Evolutionary conservation across 2,888 invertebrate species (phyloP).

Genomic region (Bursaphelenchus okinawaensis): DNA sequence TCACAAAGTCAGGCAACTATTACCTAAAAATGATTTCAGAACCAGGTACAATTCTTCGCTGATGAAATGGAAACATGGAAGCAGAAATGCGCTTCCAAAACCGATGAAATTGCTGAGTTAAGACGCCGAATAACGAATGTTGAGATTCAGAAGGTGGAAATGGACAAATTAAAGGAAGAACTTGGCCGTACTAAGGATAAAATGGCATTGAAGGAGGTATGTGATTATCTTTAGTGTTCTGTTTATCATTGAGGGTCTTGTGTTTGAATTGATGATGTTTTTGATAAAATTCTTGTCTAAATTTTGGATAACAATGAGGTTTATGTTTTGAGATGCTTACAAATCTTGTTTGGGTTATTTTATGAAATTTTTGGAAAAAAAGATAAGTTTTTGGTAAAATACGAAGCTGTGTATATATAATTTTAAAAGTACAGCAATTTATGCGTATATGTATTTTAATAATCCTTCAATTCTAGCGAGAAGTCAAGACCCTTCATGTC

Average conservation of each 20-base stretch:
- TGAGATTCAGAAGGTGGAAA: not conserved
- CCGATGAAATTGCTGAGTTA: slow-evolving; percentile 1
- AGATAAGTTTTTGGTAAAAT: too few relatives aligned
- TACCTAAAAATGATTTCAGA: not conserved
- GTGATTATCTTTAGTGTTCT: too few relatives aligned
- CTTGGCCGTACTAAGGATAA: not conserved
- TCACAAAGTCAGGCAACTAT: too few relatives aligned
- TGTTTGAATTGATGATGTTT: too few relatives aligned
- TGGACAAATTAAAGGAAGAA: not conserved
- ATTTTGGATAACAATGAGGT: not conserved
- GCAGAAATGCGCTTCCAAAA: not conserved
- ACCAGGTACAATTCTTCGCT: slow-evolving; percentile 3
- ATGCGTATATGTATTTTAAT: too few relatives aligned
- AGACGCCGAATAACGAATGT: not conserved
- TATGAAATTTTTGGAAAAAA: too few relatives aligned
- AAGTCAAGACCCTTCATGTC: slow-evolving; percentile 4
- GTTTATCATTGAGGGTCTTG: too few relatives aligned
- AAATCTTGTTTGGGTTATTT: not conserved
- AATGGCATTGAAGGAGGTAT: not conserved
- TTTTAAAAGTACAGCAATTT: too few relatives aligned
- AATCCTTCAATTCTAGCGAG: not conserved
- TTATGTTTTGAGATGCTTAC: not conserved
- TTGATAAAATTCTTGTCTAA: not conserved
- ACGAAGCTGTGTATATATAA: too few relatives aligned
- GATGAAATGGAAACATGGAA: not conserved